Evolutionary conservation across 2,888 invertebrate species (phyloP).

Genomic region (Drosophila paramelanica): DNA sequence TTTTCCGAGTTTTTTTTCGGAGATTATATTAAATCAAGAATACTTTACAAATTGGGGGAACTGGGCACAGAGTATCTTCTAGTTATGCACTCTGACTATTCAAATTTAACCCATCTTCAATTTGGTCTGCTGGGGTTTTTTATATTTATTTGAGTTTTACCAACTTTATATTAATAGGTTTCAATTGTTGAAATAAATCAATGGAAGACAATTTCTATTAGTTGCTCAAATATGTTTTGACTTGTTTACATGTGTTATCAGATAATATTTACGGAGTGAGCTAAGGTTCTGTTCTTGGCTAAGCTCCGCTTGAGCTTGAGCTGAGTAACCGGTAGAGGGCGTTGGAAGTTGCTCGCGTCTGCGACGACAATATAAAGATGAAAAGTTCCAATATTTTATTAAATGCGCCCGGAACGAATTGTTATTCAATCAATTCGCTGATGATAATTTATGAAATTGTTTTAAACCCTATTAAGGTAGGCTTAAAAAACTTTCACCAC

Average conservation of each 20-base stretch:
- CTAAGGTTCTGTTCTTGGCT: conserved; percentile 55
- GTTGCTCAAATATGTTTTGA: no score
- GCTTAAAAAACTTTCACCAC: conserved; percentile 62
- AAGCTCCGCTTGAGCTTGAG: neutral
- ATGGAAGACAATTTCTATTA: no score
- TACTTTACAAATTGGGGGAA: no score
- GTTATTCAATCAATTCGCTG: conserved; percentile 25
- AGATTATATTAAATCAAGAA: no score
- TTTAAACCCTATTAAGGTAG: conserved; percentile 43
- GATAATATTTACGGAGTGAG: neutral
- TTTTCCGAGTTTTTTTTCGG: no score
- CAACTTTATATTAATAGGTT: no score
- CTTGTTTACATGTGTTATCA: neutral
- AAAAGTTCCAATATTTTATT: neutral
- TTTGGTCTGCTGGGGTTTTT: no score
- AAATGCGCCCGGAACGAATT: neutral
- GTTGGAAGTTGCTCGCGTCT: neutral
- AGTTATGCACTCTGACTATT: no score
- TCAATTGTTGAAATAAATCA: no score
- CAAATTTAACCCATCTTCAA: no score
- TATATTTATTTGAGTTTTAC: no score
- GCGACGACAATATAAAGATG: neutral
- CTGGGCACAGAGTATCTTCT: no score
- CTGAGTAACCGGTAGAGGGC: conserved; percentile 23
- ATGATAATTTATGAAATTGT: conserved; percentile 10